phyloP scores from a whole-genome alignment of 92 coral and sea anemone species.

The Actinernus sp. region DNA sequence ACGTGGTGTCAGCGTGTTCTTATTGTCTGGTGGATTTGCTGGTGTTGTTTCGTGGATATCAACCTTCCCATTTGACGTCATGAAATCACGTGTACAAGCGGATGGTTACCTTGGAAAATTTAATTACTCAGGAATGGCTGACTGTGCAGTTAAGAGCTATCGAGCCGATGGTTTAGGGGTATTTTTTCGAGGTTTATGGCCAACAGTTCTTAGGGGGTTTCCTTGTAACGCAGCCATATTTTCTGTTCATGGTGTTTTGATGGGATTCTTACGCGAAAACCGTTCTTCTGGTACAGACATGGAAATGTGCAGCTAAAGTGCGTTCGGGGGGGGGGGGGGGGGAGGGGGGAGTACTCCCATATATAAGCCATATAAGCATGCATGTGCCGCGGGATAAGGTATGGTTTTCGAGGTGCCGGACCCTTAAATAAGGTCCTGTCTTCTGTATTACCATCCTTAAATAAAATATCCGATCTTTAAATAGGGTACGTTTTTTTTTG shows the following conservation, averaged over 20 bases:
- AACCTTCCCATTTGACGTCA: conserved; percentile 89
- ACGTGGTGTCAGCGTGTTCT: conserved; percentile 52
- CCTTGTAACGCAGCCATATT: conserved; percentile 90
- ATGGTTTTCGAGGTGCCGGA: too few species aligned
- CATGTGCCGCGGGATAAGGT: too few species aligned
- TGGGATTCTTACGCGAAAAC: conserved; percentile 36
- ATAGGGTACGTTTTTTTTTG: too few species aligned
- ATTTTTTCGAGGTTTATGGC: conserved; percentile 79
- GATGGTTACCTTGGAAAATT: conserved; percentile 81
- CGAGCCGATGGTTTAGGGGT: conserved; percentile 72
- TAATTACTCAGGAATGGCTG: conserved; percentile 64
- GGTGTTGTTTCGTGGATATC: conserved; percentile 88
- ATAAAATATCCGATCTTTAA: too few species aligned
- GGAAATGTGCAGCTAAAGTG: too few species aligned
- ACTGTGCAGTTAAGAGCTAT: conserved; percentile 85
- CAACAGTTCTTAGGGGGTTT: conserved; percentile 87
- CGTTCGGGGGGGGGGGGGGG: too few species aligned
- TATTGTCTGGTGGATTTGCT: conserved; percentile 91
- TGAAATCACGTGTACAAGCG: conserved; percentile 96
- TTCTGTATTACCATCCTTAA: too few species aligned
- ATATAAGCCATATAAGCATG: too few species aligned
- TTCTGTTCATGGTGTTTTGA: conserved; percentile 46
- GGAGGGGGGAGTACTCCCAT: too few species aligned
- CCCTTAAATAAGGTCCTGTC: too few species aligned
- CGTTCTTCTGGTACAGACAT: too few species aligned